Percentiles rank a stretch among this genome's conserved stretches.
Conservation (phyloP, 1,140 invertebrate genomes). For the Aculops lycopersici region DNA sequence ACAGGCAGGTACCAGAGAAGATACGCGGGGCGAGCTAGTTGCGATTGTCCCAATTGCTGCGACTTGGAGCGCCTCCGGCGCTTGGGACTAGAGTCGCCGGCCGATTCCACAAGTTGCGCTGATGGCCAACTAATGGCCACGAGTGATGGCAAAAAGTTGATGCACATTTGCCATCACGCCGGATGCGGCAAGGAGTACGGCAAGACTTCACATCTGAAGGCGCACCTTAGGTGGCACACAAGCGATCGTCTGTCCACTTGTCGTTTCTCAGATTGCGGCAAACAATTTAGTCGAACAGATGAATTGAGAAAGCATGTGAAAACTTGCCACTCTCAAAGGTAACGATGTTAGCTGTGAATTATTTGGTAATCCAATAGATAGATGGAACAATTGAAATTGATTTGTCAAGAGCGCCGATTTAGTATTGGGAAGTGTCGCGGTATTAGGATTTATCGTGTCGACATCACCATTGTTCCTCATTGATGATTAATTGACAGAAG, state of each 20-base stretch:
- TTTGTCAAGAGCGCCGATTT: too few relatives aligned
- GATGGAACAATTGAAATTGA: too few relatives aligned
- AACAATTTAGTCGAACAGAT: slow-evolving; percentile 73
- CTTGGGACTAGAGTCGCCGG: too few relatives aligned
- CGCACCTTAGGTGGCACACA: slow-evolving; percentile 29
- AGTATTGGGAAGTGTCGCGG: too few relatives aligned
- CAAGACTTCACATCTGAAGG: slow-evolving; percentile 35
- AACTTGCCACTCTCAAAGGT: too few relatives aligned
- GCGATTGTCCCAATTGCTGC: slow-evolving; percentile 91
- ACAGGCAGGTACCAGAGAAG: slow-evolving; percentile 22
- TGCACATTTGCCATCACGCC: slow-evolving; percentile 93
- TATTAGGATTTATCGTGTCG: too few relatives aligned
- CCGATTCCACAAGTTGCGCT: too few relatives aligned
- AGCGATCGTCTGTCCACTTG: slow-evolving; percentile 30
- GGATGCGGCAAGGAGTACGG: slow-evolving; percentile 87
- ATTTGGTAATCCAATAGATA: too few relatives aligned
- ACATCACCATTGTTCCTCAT: too few relatives aligned
- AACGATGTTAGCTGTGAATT: too few relatives aligned
- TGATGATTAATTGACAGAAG: too few relatives aligned
- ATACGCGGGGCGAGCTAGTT: slow-evolving; percentile 79
- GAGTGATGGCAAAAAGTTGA: slow-evolving; percentile 43
- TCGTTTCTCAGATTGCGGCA: slow-evolving; percentile 25
- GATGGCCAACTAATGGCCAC: slow-evolving; percentile 65
- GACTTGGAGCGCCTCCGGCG: slow-evolving; percentile 72
- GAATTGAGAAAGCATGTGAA: too few relatives aligned